Evolutionary conservation across 53 echinoderm and acorn worm species (phyloP).

Genomic region (Echinarachnius parma): DNA sequence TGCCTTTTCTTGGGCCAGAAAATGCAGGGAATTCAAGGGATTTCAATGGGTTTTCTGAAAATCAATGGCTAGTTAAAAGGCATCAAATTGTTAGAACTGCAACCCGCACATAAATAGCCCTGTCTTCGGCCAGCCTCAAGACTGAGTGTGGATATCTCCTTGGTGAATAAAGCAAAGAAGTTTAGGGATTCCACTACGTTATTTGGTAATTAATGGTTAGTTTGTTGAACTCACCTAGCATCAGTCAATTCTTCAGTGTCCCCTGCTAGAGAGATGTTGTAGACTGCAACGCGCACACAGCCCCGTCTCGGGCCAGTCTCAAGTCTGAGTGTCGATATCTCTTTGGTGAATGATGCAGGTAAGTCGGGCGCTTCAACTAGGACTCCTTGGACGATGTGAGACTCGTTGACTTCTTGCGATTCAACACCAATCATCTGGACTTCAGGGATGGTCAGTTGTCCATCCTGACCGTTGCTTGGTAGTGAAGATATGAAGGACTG

Average conservation of each 20-base stretch:
- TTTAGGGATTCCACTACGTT: too few relatives aligned
- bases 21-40: too few relatives aligned
- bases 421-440: constrained; percentile 51
- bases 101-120: too few relatives aligned
- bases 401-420: constrained; percentile 36
- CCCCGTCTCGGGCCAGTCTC: constrained; percentile 7
- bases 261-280: constrained; percentile 75
- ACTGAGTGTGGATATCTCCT: too few relatives aligned
- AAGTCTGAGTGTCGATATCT: not conserved
- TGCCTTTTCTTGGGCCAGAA: too few relatives aligned
- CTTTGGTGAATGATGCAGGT: constrained; percentile 33
- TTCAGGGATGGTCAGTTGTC: constrained; percentile 17
- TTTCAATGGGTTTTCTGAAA: too few relatives aligned
- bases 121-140: too few relatives aligned
- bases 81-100: too few relatives aligned
- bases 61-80: too few relatives aligned
- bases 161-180: too few relatives aligned
- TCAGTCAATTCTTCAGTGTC: constrained; percentile 62
- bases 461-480: constrained; percentile 27
- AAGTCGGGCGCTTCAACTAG: constrained; percentile 66
- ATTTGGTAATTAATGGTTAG: too few relatives aligned
- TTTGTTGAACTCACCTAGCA: constrained; percentile 29
- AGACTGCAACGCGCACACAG: constrained; percentile 65
- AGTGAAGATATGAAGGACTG: constrained; percentile 64
- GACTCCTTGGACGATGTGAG: constrained; percentile 60